These are phyloP conservation scores for Montipora cactus DNA, from an alignment of 64 coral and sea anemone species.

Conservation along the genomic window DNA sequence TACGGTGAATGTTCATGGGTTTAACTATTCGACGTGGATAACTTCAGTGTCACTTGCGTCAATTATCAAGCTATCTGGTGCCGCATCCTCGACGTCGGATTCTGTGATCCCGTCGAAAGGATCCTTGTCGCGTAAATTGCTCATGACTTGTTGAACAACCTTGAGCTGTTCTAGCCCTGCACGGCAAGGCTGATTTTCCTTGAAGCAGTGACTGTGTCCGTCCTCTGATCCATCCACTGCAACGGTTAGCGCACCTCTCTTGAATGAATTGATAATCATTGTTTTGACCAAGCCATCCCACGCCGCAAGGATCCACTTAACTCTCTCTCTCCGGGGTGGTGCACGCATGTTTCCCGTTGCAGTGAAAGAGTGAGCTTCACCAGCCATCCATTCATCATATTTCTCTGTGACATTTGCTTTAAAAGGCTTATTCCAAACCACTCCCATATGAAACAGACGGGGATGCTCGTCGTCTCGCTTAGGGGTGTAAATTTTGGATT, in stretches of 20 bases:
- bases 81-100: conserved; percentile 62
- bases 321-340: conserved; percentile 73
- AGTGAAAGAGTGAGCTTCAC: conserved; percentile 84
- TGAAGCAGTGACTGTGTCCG: conserved; percentile 80
- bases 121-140: conserved; percentile 38
- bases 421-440: conserved; percentile 55
- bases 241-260: conserved; percentile 70
- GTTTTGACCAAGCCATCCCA: conserved; percentile 81
- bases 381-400: conserved; percentile 86
- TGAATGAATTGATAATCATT: conserved; percentile 82
- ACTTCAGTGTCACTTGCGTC: conserved; percentile 65
- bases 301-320: conserved; percentile 67
- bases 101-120: conserved; percentile 41
- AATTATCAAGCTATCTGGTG: conserved; percentile 75
- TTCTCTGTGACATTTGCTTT: conserved; percentile 77
- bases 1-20: conserved; percentile 7
- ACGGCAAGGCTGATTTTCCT: conserved; percentile 78
- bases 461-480: no score
- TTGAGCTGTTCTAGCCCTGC: conserved; percentile 73
- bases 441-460: no score
- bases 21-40: conserved; percentile 43
- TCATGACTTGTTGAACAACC: conserved; percentile 65
- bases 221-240: conserved; percentile 59
- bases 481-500: no score
- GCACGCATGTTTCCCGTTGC: conserved; percentile 83